phyloP scores from a whole-genome alignment of 2,797 vertebrate species.

The Catamblyrhynchus diadema region DNA sequence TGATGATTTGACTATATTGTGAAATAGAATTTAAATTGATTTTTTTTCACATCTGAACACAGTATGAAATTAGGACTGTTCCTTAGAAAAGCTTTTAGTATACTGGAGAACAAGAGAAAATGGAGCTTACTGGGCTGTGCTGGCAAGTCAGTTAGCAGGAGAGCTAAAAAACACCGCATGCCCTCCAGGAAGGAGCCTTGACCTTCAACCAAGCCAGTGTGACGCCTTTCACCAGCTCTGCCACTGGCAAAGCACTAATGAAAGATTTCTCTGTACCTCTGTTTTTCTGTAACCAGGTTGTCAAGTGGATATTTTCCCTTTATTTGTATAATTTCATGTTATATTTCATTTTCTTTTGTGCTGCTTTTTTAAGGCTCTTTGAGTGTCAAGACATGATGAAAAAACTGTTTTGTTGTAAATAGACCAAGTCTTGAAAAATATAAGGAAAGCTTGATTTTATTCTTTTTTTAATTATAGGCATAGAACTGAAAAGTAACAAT shows the following conservation, averaged over 20 bases:
- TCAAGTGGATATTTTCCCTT: not conserved
- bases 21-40: not conserved
- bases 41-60: not conserved
- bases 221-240: not conserved
- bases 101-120: not conserved
- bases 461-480: not conserved
- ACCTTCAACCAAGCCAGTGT: not conserved
- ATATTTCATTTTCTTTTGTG: not conserved
- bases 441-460: not conserved
- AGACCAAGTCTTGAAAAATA: not conserved
- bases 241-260: not conserved
- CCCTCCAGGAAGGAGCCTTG: not conserved
- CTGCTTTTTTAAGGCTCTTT: not conserved
- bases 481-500: not conserved
- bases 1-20: not conserved
- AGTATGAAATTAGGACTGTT: not conserved
- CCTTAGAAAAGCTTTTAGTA: not conserved
- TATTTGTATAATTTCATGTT: not conserved
- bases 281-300: not conserved
- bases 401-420: not conserved
- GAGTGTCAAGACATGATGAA: not conserved
- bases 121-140: not conserved
- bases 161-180: not conserved
- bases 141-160: not conserved
- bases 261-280: not conserved